These are phyloP conservation scores for Lophura nycthemera DNA, from an alignment of 2,113 vertebrate genomes.

Conservation along the genomic window DNA sequence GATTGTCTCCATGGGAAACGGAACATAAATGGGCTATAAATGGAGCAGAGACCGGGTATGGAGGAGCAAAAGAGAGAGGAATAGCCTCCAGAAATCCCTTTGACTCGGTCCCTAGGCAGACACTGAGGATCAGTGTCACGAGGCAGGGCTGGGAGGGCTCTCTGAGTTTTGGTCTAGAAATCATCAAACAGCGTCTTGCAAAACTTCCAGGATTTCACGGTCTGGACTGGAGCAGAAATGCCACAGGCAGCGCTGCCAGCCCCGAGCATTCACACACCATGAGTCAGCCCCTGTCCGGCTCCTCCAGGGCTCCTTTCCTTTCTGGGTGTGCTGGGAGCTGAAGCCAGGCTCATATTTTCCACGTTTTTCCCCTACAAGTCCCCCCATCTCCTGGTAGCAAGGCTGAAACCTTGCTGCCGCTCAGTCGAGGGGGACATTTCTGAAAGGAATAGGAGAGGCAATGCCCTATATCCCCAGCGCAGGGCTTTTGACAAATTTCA, in stretches of 20 bases:
- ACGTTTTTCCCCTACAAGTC: background rate
- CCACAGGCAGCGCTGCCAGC: background rate
- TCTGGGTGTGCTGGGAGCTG: background rate
- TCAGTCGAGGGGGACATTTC: accelerated
- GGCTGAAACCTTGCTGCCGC: background rate
- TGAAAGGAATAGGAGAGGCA: background rate
- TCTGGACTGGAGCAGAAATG: slow-evolving; percentile 17
- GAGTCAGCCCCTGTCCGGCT: background rate
- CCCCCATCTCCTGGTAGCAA: background rate
- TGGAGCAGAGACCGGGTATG: background rate
- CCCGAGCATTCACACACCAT: slow-evolving; percentile 15
- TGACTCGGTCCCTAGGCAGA: background rate
- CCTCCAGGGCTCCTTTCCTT: background rate
- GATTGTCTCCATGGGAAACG: slow-evolving; percentile 47
- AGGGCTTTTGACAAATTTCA: background rate
- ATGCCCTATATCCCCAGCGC: background rate
- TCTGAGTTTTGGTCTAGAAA: slow-evolving; percentile 16
- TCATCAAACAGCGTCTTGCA: background rate
- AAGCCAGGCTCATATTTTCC: background rate
- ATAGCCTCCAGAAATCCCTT: background rate
- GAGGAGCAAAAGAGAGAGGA: background rate
- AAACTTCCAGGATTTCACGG: slow-evolving; percentile 46
- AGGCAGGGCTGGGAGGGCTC: background rate
- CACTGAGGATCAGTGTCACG: background rate
- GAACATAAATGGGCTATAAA: slow-evolving; percentile 35